These are phyloP conservation scores for Eupleurogrammus muticus DNA, from an alignment of 2,797 vertebrate species.

Conservation along the genomic window DNA sequence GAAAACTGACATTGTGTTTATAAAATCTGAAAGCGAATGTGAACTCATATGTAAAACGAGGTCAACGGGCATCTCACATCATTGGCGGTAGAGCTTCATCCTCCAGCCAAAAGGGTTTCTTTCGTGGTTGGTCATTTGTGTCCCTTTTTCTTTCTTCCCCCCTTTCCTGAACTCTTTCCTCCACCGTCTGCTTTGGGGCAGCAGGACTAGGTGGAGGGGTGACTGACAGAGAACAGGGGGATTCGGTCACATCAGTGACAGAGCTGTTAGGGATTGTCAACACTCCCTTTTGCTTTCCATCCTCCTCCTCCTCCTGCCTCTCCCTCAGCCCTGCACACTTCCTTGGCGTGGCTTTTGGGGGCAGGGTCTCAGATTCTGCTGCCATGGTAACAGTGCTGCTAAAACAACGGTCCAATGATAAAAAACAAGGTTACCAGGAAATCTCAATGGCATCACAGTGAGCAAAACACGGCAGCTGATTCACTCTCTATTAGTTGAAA, in stretches of 20 bases:
- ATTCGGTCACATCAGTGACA: constrained; percentile 44
- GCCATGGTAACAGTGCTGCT: constrained; percentile 67
- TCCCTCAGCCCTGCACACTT: constrained; percentile 50
- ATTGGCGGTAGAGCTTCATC: constrained; percentile 82
- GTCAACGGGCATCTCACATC: constrained; percentile 81
- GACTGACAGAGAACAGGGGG: constrained; percentile 30
- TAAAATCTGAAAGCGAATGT: constrained; percentile 22
- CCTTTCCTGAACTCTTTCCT: constrained; percentile 35
- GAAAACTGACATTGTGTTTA: neutral
- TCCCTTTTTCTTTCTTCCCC: constrained; percentile 45
- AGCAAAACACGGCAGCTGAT: constrained; percentile 23
- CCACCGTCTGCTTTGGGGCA: constrained; percentile 39
- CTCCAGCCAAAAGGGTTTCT: constrained; percentile 78
- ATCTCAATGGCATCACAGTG: constrained; percentile 27
- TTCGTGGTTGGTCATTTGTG: constrained; percentile 45
- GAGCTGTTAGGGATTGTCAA: constrained; percentile 28
- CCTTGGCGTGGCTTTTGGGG: constrained; percentile 56
- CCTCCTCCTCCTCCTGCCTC: constrained; percentile 48
- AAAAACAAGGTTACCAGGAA: constrained; percentile 58
- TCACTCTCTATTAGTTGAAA: neutral
- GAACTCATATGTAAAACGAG: constrained; percentile 46
- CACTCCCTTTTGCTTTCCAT: constrained; percentile 59
- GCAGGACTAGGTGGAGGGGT: constrained; percentile 35
- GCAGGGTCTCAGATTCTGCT: constrained; percentile 55
- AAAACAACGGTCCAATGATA: constrained; percentile 71